Evolutionary conservation across 2,888 invertebrate genomes (phyloP).

Genomic region (Drosophila algonquin): DNA sequence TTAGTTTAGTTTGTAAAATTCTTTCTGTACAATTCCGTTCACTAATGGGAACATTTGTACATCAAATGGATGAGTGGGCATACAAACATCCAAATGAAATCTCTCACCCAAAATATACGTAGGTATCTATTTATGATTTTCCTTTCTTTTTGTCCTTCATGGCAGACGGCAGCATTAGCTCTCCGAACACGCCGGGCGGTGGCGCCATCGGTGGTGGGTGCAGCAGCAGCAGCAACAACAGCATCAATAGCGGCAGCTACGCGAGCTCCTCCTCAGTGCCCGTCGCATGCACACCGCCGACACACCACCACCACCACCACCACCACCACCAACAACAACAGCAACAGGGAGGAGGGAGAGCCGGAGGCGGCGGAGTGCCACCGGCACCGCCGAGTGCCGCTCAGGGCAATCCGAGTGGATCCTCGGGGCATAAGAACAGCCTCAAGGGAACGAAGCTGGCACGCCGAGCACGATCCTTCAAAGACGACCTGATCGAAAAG

Average conservation of each 20-base stretch:
- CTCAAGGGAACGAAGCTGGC: slow-evolving; percentile 93
- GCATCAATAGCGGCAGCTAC: slow-evolving; percentile 60
- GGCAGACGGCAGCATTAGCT: slow-evolving; percentile 82
- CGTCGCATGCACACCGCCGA: slow-evolving; percentile 63
- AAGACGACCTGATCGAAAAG: slow-evolving; percentile 95
- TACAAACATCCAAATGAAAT: neutral
- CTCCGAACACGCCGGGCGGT: slow-evolving; percentile 82
- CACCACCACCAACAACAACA: slow-evolving; percentile 30
- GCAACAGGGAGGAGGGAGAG: slow-evolving; percentile 26
- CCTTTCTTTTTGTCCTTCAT: neutral
- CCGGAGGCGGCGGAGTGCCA: slow-evolving; percentile 49
- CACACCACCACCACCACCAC: slow-evolving; percentile 45
- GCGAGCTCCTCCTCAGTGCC: slow-evolving; percentile 34
- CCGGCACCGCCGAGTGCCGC: slow-evolving; percentile 62
- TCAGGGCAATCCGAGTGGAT: slow-evolving; percentile 40
- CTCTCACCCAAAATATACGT: no score
- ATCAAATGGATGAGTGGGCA: slow-evolving; percentile 74
- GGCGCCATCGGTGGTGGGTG: slow-evolving; percentile 38
- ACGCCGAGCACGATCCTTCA: slow-evolving; percentile 94
- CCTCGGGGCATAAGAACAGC: slow-evolving; percentile 89
- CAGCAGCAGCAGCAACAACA: slow-evolving; percentile 60
- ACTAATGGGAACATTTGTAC: slow-evolving; percentile 33
- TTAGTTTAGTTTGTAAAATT: neutral
- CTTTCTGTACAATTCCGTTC: neutral
- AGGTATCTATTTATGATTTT: neutral